Base-by-base conservation (phyloP, 1,140 invertebrate genomes). In the Listronotus bonariensis region DNA sequence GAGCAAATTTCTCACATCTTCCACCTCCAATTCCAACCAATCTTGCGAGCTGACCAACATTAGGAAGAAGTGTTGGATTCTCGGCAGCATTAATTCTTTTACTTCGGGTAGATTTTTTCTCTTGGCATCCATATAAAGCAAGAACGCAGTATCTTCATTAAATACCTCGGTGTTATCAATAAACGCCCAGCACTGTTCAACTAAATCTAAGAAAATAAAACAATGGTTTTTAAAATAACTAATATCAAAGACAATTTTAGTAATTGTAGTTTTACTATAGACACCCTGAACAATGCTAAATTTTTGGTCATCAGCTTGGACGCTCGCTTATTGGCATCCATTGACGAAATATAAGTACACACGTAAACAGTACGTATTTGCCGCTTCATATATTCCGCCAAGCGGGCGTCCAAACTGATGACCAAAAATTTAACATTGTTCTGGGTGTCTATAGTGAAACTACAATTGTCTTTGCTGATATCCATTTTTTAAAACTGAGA, bases 181-280 rank as follows among this genome's bases (percentile, higher is more conserved):
- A 72, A 87, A 88, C 1, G 84, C 81, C 86, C 88, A 89, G 70
- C 89, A 88, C 72, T 90, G 88, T 49, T 88, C 84, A 65, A 88
- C 84, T 46, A 91, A 78, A 79, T 89, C 87, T 88, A 69, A 61
- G 76, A 72, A 55, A 65, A 65, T 58, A 14, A 54, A 43, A 57
- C 42, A 49, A 20, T 26, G 5, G n/a, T 15, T n/a, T 45, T 20
- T 17, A 45, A n/a, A 17, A 45, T n/a, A n/a, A n/a, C n/a, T n/a
- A n/a, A n/a, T n/a, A n/a, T n/a, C n/a, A n/a, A n/a, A n/a, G n/a
- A 40, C 42, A 32, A n/a, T 45, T 58, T 32, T 61, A 31, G 10
- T 15, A 54, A 34, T 26, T 62, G 12, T 43, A n/a, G 18, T 58
- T 17, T 54, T 42, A n/a, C 14, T 9, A 8, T n/a, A n/a, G n/a